Percentiles rank a stretch among this genome's conserved stretches.
phyloP scores from a whole-genome alignment of 2,113 vertebrate species.

The Elaphurus davidianus region DNA sequence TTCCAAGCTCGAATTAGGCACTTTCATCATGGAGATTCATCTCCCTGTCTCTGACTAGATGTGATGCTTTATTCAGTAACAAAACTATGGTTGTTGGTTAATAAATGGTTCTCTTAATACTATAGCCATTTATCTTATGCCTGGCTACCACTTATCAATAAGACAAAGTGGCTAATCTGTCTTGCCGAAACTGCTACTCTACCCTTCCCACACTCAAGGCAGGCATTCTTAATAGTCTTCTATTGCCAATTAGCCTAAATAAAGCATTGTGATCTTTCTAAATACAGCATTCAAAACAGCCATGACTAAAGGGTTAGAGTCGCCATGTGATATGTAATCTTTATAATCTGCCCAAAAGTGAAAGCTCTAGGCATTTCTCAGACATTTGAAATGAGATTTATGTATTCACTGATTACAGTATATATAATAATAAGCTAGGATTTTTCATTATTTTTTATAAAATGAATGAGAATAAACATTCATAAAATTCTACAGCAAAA shows the following conservation, averaged over 20 bases:
- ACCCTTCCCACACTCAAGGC: not conserved
- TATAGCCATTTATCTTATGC: not conserved
- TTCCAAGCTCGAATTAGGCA: not conserved
- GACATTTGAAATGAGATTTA: not conserved
- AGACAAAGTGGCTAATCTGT: not conserved
- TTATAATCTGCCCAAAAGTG: not conserved
- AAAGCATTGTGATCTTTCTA: not conserved
- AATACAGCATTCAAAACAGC: not conserved
- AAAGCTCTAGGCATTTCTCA: not conserved
- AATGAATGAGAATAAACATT: not conserved
- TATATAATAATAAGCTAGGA: not conserved
- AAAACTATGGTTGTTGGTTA: not conserved
- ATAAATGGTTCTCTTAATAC: not conserved
- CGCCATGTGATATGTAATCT: not conserved
- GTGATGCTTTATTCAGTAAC: not conserved
- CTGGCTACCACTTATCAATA: not conserved
- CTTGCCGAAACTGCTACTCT: not conserved
- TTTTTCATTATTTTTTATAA: not conserved
- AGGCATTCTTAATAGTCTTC: not conserved
- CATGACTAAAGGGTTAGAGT: not conserved
- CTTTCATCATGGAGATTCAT: not conserved
- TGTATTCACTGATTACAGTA: not conserved
- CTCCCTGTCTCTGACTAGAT: not conserved
- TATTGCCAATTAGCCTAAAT: not conserved
- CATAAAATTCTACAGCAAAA: not conserved